Evolutionary conservation across 2,888 invertebrate genomes (phyloP).

Genomic region (Scaptomyza tumidula): DNA sequence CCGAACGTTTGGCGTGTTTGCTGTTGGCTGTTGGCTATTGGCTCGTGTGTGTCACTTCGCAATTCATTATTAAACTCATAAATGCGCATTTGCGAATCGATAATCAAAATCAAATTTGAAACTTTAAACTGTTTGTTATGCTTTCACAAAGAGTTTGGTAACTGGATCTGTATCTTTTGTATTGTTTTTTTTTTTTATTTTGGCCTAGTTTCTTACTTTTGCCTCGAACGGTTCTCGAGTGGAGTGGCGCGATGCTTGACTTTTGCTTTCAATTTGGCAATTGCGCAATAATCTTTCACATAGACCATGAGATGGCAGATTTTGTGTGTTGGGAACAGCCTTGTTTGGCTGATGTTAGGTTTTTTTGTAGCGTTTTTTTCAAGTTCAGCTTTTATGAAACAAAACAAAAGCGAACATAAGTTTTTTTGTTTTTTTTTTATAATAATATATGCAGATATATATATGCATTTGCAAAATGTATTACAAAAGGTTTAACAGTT

Average conservation of each 20-base stretch:
- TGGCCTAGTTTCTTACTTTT: slow-evolving; percentile 71
- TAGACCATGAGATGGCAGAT: slow-evolving; percentile 46
- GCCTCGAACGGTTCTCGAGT: slow-evolving; percentile 72
- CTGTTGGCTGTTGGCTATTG: background rate
- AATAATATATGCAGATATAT: slow-evolving; percentile 35
- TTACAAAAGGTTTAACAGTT: slow-evolving; percentile 43
- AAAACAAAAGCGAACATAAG: background rate
- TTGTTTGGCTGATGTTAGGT: slow-evolving; percentile 23
- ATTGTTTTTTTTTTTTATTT: slow-evolving; percentile 19
- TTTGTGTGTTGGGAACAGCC: slow-evolving; percentile 30
- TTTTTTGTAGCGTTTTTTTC: slow-evolving; percentile 36
- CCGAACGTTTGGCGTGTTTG: slow-evolving; percentile 26
- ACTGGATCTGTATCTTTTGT: slow-evolving; percentile 28
- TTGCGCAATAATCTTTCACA: slow-evolving; percentile 54
- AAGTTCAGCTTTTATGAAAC: slow-evolving; percentile 53
- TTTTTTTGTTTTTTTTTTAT: slow-evolving; percentile 12
- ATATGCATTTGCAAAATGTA: slow-evolving; percentile 37
- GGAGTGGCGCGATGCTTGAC: slow-evolving; percentile 58
- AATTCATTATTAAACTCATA: slow-evolving; percentile 58
- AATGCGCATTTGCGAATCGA: slow-evolving; percentile 49
- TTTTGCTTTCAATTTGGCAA: slow-evolving; percentile 59
- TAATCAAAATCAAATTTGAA: slow-evolving; percentile 39
- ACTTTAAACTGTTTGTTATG: slow-evolving; percentile 18
- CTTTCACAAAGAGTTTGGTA: slow-evolving; percentile 49
- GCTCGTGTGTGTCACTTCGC: slow-evolving; percentile 53